Conservation (phyloP, 2,888 invertebrate genomes). For the Calameuta idolon region DNA sequence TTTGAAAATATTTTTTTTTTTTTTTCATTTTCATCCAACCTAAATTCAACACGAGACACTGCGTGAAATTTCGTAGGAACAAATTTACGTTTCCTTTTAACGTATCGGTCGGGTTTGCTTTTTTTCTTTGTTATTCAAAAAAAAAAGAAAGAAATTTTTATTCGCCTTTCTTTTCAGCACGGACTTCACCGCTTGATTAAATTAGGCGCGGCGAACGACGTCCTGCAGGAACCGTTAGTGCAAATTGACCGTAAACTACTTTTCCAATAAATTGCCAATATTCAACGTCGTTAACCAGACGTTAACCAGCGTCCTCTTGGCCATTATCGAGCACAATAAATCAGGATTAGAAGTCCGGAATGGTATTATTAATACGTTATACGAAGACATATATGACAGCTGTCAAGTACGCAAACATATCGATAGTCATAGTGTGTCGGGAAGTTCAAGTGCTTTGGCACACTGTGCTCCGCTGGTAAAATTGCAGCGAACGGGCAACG, state of each 20-base stretch:
- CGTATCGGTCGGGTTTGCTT: neutral
- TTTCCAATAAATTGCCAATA: neutral
- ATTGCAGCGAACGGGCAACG: neutral
- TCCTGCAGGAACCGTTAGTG: neutral
- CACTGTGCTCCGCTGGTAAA: neutral
- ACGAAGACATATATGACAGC: neutral
- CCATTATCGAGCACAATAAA: neutral
- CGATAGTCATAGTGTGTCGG: neutral
- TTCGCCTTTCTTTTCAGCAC: neutral
- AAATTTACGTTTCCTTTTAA: neutral
- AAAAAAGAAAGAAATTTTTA: neutral
- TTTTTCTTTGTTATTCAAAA: neutral
- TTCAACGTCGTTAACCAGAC: neutral
- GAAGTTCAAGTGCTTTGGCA: neutral
- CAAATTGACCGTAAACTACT: neutral
- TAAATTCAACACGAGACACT: too few relatives aligned
- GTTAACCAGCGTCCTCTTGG: neutral
- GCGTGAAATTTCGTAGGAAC: neutral
- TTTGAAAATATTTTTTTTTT: neutral
- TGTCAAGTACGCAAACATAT: neutral
- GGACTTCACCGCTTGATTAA: neutral
- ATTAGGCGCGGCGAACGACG: neutral
- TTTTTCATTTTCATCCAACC: too few relatives aligned
- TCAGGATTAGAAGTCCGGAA: neutral
- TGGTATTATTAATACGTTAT: neutral